Evolutionary conservation across 2,113 vertebrate genomes (phyloP).

Genomic region (Anser cygnoides): DNA sequence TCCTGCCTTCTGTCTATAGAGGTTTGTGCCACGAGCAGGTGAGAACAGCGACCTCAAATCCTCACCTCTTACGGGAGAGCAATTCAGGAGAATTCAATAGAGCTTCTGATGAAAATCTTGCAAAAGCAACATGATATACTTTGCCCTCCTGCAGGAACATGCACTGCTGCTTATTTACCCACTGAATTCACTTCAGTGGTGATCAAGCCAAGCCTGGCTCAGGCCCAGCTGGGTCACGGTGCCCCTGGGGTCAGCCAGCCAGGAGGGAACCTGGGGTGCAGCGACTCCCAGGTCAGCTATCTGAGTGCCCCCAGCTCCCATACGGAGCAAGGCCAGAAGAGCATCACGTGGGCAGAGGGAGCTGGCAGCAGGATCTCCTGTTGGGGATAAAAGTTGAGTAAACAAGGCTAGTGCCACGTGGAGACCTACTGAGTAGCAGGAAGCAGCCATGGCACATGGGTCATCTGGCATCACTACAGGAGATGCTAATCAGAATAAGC

Average conservation of each 20-base stretch:
- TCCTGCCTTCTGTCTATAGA: neutral
- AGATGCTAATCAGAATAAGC: neutral
- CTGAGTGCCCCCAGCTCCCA: neutral
- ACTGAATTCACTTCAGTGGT: fast-evolving
- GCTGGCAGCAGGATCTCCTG: neutral
- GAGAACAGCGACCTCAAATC: neutral
- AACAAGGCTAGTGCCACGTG: conserved; percentile 21
- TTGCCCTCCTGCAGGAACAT: neutral
- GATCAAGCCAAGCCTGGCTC: neutral
- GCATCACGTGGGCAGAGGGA: neutral
- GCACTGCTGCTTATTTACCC: neutral
- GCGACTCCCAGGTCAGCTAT: neutral
- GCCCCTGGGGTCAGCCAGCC: neutral
- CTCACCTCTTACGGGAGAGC: fast-evolving
- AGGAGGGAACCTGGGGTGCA: neutral
- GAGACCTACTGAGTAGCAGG: neutral
- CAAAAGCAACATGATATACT: neutral
- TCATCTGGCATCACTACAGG: neutral
- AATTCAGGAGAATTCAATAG: fast-evolving
- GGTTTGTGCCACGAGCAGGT: neutral
- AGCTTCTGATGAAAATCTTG: fast-evolving
- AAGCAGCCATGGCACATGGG: neutral
- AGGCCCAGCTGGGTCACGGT: neutral
- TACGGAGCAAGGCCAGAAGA: neutral
- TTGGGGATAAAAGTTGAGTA: neutral